phyloP scores from a whole-genome alignment of 2,113 vertebrate genomes.

The Alosa alosa region DNA sequence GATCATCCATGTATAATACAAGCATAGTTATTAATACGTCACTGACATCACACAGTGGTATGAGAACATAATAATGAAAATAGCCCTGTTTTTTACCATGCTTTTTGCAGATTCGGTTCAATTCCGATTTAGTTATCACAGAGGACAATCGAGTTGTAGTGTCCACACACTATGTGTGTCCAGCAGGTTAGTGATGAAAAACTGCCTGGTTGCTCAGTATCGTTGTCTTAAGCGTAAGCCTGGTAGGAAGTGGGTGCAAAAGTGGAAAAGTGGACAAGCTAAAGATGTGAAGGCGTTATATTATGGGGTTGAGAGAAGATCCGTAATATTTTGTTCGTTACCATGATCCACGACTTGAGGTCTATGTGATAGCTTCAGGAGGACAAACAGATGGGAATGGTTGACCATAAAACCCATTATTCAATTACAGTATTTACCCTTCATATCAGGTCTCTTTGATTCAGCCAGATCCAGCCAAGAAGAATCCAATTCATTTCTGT shows the following conservation, averaged over 20 bases:
- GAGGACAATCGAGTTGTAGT: background rate
- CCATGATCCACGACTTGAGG: background rate
- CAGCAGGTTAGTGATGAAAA: no score
- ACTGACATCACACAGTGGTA: background rate
- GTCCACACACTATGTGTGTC: background rate
- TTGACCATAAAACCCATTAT: background rate
- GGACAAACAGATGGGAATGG: background rate
- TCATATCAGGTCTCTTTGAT: no score
- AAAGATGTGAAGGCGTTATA: background rate
- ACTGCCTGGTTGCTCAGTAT: no score
- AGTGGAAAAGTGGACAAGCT: background rate
- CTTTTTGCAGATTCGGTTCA: background rate
- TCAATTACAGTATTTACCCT: background rate
- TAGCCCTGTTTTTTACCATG: background rate
- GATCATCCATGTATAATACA: slow-evolving; percentile 21
- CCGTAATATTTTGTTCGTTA: background rate
- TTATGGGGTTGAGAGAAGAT: background rate
- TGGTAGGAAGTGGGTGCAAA: background rate
- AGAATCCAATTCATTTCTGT: background rate
- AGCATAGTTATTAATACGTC: background rate
- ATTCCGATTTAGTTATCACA: background rate
- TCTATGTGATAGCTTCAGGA: background rate
- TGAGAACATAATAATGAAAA: background rate
- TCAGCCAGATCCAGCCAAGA: background rate
- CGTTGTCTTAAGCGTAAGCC: no score